Base-by-base conservation (phyloP, 2,797 vertebrate species). In the Myripristis jacobus region DNA sequence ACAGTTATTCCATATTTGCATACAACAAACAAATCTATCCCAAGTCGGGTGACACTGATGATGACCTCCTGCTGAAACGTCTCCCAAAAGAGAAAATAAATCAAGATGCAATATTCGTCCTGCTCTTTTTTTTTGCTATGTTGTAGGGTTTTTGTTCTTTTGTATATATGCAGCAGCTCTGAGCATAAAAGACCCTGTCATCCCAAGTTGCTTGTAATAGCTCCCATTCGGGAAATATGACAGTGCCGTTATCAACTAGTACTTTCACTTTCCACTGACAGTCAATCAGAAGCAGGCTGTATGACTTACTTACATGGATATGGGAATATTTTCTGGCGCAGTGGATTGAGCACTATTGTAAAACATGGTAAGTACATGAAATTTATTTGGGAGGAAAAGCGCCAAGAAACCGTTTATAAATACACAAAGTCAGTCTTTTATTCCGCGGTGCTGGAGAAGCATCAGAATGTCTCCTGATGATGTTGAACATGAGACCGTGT, bases 41-140 rank as follows among this genome's bases (percentile, higher is more conserved):
- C 41, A 36, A 68, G 59, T 74, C 12, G 24, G 22, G 25, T 70
- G 76, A 55, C 64, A 54, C 53, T 63, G 75, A 58, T 73, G 67
- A 70, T 31, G 63, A 55, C 66, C 22, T 54, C 51, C 75, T 70
- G 68, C 72, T 71, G 56, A 36, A 88, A 68, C 77, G 81, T 72
- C 80, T 87, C 16, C 15, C 19, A 54, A 25, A 70, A 52, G 53
- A 3, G 65, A 53, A 75, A 55, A 59, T 66, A 73, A 3, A 29
- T 29, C 3, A 3, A 29, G 27, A 29, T 29, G 18, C 7, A 36
- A 60, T 51, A 9, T 67, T 64, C 24, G 15, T 47, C 6, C 1
- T 63, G 48, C 12, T 66, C 29, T 15, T 11, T 47, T 53, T 59
- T 63, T 66, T 41, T 41, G 12, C 38, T 13, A 41, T 36, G 24